Percentiles rank a stretch among this genome's conserved stretches.
Evolutionary conservation across 2,797 vertebrate genomes (phyloP).

Genomic region (Cebuella pygmaea): DNA sequence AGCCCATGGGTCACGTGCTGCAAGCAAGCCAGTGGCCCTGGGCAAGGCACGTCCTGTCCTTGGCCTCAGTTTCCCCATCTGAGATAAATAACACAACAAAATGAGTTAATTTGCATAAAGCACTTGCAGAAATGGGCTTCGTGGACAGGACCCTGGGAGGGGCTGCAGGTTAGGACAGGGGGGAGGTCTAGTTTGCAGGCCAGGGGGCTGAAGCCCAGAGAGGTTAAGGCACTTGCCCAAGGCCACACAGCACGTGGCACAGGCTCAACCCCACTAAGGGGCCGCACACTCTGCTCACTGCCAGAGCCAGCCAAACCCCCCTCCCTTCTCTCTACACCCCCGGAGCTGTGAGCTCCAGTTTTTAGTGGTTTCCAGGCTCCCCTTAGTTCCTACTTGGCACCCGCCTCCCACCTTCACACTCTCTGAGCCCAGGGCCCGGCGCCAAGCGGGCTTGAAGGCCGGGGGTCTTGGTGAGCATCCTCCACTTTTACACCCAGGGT

Average conservation of each 20-base stretch:
- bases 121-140: too few species aligned
- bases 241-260: background rate
- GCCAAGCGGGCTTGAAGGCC: background rate
- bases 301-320: background rate
- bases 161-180: too few species aligned
- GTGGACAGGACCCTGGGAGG: background rate
- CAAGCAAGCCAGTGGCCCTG: background rate
- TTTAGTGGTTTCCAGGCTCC: constrained; percentile 35
- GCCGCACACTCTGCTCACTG: background rate
- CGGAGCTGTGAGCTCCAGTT: background rate
- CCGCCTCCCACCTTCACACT: fast-evolving
- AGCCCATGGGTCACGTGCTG: background rate
- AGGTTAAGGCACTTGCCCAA: background rate
- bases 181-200: background rate
- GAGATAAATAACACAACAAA: background rate
- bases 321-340: background rate
- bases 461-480: background rate
- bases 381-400: background rate
- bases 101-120: background rate
- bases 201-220: background rate
- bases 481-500: background rate
- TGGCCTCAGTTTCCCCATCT: background rate
- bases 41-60: background rate
- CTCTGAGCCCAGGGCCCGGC: background rate
- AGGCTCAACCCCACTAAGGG: background rate